A percentile compares a stretch with the other conserved stretches of the same genome.
Evolutionary conservation across 2,797 vertebrate species (phyloP).

Genomic region (Nothura maculosa): DNA sequence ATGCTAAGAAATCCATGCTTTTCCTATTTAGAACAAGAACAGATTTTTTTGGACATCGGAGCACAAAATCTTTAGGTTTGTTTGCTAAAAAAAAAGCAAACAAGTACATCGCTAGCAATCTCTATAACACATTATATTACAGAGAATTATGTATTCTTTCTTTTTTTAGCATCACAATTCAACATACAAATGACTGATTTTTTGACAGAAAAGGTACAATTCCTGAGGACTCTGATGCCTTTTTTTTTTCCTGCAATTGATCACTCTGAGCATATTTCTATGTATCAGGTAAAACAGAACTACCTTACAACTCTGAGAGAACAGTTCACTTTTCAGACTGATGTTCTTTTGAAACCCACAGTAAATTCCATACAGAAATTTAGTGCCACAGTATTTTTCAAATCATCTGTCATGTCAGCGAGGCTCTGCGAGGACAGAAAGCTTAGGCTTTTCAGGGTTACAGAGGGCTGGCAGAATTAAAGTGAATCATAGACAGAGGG

Average conservation of each 20-base stretch:
- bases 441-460: not conserved
- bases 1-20: not conserved
- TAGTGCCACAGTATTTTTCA: not conserved
- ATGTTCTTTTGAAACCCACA: not conserved
- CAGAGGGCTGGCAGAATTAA: conserved; percentile 40
- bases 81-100: not conserved
- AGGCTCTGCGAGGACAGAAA: not conserved
- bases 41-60: not conserved
- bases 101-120: not conserved
- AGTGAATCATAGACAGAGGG: conserved; percentile 43
- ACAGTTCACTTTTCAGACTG: not conserved
- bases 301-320: not conserved
- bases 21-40: not conserved
- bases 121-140: not conserved
- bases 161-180: not conserved
- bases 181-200: not conserved
- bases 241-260: not conserved
- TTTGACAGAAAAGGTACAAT: not conserved
- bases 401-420: conserved; percentile 7
- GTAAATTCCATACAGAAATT: not conserved
- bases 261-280: not conserved
- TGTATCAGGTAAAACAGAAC: not conserved
- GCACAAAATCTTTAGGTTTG: not conserved
- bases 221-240: not conserved
- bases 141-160: not conserved